These are phyloP conservation scores for Nycteola revayana DNA, from an alignment of 2,888 invertebrate genomes.

Conservation along the genomic window DNA sequence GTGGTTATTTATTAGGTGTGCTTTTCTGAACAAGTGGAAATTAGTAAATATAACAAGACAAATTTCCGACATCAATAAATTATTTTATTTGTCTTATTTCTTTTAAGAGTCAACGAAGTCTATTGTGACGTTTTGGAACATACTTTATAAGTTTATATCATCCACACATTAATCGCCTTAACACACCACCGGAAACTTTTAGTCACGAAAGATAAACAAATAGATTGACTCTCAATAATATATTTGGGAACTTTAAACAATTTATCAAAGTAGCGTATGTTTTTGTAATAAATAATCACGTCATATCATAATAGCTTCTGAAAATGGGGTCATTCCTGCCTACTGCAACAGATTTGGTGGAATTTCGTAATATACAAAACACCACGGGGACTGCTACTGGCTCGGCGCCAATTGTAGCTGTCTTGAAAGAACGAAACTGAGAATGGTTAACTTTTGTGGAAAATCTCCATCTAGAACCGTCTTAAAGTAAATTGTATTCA, in stretches of 20 bases:
- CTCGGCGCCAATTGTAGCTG: slow-evolving; percentile 57
- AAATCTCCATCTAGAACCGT: neutral
- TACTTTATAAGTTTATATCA: too few relatives aligned
- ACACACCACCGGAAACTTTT: too few relatives aligned
- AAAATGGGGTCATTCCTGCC: slow-evolving; percentile 63
- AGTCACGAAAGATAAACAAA: neutral
- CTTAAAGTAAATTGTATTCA: too few relatives aligned
- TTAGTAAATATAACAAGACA: too few relatives aligned
- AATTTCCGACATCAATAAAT: too few relatives aligned
- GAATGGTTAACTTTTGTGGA: slow-evolving; percentile 36
- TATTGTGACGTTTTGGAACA: too few relatives aligned
- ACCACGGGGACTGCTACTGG: slow-evolving; percentile 52
- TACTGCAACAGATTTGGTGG: slow-evolving; percentile 75
- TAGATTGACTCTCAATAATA: neutral
- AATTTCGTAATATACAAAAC: slow-evolving; percentile 78
- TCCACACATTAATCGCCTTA: too few relatives aligned
- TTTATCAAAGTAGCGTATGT: slow-evolving; percentile 15
- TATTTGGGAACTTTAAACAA: slow-evolving; percentile 7
- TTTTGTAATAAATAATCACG: slow-evolving; percentile 27
- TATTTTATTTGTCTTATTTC: too few relatives aligned
- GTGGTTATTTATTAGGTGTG: too few relatives aligned
- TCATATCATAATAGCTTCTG: slow-evolving; percentile 38
- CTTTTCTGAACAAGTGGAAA: too few relatives aligned
- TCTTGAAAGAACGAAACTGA: slow-evolving; percentile 33
- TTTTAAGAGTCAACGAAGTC: too few relatives aligned